A percentile compares a stretch with the other conserved stretches of the same genome.
phyloP scores from a whole-genome alignment of 2,888 invertebrate genomes.

The Cephus pulcher region DNA sequence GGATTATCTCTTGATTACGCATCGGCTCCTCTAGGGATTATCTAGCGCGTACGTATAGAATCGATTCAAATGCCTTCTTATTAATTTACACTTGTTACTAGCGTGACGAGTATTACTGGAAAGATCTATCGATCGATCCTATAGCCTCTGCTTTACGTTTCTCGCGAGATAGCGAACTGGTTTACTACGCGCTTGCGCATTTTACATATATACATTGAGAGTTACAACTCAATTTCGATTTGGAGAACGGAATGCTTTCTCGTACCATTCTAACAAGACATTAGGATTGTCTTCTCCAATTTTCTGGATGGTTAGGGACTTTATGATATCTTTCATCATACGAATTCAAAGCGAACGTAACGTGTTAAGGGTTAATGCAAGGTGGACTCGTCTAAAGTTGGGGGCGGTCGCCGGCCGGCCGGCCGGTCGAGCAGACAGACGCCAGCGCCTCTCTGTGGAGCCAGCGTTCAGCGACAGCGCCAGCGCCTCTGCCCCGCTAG shows the following conservation, averaged over 20 bases:
- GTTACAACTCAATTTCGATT: not conserved
- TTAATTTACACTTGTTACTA: not conserved
- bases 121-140: not conserved
- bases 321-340: not conserved
- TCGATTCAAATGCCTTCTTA: not conserved
- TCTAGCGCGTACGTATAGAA: not conserved
- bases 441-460: constrained; percentile 36
- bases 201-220: not conserved
- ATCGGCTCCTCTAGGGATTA: not conserved
- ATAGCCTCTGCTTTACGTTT: not conserved
- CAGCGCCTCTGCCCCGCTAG: constrained; percentile 30
- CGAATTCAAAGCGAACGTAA: not conserved
- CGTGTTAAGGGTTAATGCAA: not conserved
- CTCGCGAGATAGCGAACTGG: not conserved
- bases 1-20: not conserved
- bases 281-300: not conserved
- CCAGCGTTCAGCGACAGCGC: constrained; percentile 28
- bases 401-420: constrained; percentile 32
- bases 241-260: not conserved
- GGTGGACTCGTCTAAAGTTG: constrained; percentile 21
- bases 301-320: not conserved
- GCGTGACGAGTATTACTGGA: not conserved
- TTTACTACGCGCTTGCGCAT: not conserved
- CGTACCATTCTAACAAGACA: not conserved
- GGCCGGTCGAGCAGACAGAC: constrained; percentile 38